These are phyloP conservation scores for Xanthia togata DNA, from an alignment of 2,888 invertebrate species.

Conservation along the genomic window DNA sequence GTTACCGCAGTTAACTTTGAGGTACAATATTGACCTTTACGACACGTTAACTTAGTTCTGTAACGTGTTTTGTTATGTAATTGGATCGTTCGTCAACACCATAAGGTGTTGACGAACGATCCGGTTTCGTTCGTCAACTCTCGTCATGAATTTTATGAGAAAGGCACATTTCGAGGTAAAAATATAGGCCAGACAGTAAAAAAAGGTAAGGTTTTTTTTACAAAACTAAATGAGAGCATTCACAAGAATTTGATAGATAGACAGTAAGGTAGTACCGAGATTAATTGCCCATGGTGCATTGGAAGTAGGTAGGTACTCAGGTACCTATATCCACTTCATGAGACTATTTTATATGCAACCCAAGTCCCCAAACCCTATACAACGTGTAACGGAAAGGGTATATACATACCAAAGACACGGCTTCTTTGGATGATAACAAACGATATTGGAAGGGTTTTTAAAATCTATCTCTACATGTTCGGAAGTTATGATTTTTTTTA, in stretches of 20 bases:
- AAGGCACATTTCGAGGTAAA: not conserved
- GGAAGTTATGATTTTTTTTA: too few species aligned
- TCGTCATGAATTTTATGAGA: not conserved
- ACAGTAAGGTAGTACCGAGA: not conserved
- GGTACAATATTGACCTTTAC: conserved; percentile 57
- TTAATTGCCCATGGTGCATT: not conserved
- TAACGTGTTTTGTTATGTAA: conserved; percentile 42
- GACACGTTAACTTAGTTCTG: conserved; percentile 37
- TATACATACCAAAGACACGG: too few species aligned
- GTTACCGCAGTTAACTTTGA: conserved; percentile 65
- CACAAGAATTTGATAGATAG: too few species aligned
- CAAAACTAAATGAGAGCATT: too few species aligned
- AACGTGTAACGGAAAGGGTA: too few species aligned
- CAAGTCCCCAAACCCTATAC: not conserved
- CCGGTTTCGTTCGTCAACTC: conserved; percentile 27
- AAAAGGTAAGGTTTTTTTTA: too few species aligned
- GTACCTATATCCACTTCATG: too few species aligned
- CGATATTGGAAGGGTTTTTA: too few species aligned
- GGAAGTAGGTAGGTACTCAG: not conserved
- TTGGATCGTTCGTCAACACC: conserved; percentile 20
- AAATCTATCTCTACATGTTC: too few species aligned
- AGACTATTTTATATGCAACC: too few species aligned
- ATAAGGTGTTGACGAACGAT: not conserved
- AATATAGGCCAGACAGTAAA: not conserved
- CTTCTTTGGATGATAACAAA: too few species aligned